Evolutionary conservation across 2,797 vertebrate species (phyloP), one percentile per base, ranked within the genome.

Genomic region (Rhodeus uyekii): DNA sequence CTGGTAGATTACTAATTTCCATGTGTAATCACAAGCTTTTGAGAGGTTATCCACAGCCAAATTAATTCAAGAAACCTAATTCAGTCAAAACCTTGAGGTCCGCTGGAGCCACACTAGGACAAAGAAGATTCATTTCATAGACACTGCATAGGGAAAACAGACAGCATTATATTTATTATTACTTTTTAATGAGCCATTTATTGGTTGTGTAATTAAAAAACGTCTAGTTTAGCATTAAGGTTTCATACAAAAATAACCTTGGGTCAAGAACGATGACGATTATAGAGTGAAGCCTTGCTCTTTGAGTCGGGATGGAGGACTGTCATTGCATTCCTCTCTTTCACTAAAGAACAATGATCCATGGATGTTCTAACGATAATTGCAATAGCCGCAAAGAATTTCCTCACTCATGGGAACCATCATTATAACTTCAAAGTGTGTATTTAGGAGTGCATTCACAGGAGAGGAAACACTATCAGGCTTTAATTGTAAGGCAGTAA

Each of bases 401-500:
- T 80, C 53, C 27, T 89, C 82, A 90, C 83, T 85, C 69, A 80
- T 72, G 75, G 78, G 64, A 89, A 87, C 88, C 87, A 86, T 90
- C 87, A 90, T 90, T 91, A 91, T 88, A 90, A 92, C 87, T 91
- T 90, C 84, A 67, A 85, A 73, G 65, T 48, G 85, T 86, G 90
- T 84, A 91, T 92, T 87, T 87, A 84, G 83, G 74, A 75, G 50
- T 80, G 76, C 73, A 85, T 89, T 88, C 87, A 90, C 71, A 65
- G 34, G 48, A 74, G 42, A 83, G 86, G 87, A 90, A 64, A 38
- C 86, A 83, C 81, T 72, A 69, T 73, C 61, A 27, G 80, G 78
- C 77, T 90, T 69, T 93, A 92, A 93, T 93, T 92, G 91, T 72
- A 19, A 18, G 50, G 77, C 71, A 86, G 85, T 89, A 89, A 93